phyloP scores from a whole-genome alignment of 2,113 vertebrate species.

The Chlamydotis undulata region DNA sequence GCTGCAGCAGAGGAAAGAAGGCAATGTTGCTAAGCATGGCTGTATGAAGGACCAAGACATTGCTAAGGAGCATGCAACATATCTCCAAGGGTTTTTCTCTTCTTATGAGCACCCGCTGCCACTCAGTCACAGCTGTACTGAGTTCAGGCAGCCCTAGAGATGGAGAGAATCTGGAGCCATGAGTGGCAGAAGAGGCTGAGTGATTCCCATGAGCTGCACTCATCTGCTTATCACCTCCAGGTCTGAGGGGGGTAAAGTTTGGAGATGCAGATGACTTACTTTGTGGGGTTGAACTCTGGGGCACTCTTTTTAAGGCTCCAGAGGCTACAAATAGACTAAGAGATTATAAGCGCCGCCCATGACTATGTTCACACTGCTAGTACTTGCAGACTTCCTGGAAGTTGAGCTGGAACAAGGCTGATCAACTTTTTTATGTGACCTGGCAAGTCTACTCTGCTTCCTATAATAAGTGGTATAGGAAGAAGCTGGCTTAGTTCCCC shows the following conservation, averaged over 20 bases:
- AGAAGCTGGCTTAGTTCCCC: background rate
- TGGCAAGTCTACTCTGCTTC: background rate
- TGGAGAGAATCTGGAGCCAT: background rate
- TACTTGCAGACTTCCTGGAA: background rate
- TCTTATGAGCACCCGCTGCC: background rate
- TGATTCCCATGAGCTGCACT: background rate
- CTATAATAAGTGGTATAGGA: background rate
- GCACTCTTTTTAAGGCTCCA: background rate
- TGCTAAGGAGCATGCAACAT: background rate
- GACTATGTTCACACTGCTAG: background rate
- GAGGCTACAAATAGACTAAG: background rate
- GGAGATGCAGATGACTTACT: background rate
- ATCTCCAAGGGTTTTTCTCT: background rate
- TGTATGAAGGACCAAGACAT: background rate
- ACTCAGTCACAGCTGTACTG: background rate
- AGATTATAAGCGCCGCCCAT: background rate
- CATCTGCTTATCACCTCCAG: background rate
- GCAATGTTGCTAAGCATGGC: fast-evolving
- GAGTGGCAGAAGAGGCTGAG: background rate
- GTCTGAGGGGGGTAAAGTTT: background rate
- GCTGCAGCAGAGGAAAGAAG: background rate
- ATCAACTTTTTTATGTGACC: background rate
- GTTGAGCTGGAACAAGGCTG: background rate
- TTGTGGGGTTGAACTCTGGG: background rate
- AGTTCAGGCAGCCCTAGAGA: background rate